Conservation (phyloP, 1,140 invertebrate species). For the Drosophila paulistorum region DNA sequence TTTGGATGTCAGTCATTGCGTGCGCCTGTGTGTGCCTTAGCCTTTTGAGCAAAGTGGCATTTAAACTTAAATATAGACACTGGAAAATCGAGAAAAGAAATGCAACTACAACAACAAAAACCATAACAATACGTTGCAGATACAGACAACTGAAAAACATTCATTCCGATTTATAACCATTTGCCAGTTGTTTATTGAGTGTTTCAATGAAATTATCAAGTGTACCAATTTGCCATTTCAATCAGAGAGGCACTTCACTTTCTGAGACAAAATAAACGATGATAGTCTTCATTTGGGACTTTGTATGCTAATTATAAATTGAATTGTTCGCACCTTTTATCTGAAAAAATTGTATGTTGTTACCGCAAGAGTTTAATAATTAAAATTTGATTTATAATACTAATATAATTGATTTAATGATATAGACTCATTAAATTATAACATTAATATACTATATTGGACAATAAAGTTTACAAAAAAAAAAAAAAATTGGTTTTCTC, state of each 20-base stretch:
- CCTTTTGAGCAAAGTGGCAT: slow-evolving; percentile 80
- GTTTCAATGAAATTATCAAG: slow-evolving; percentile 80
- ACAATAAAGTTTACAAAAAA: too few species aligned
- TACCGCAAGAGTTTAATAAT: too few species aligned
- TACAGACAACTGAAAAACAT: slow-evolving; percentile 25
- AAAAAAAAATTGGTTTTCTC: too few species aligned
- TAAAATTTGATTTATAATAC: too few species aligned
- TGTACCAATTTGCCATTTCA: slow-evolving; percentile 60
- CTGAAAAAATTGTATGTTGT: too few species aligned
- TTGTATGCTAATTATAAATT: background rate
- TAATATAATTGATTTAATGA: too few species aligned
- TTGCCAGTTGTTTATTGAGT: slow-evolving; percentile 74
- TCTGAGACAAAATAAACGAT: background rate
- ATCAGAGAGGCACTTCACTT: slow-evolving; percentile 24
- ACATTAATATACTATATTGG: too few species aligned
- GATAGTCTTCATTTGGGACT: background rate
- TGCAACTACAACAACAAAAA: background rate
- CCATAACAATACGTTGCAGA: background rate
- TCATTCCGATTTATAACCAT: slow-evolving; percentile 69
- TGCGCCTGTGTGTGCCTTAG: slow-evolving; percentile 48
- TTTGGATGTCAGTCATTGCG: slow-evolving; percentile 74
- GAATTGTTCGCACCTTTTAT: background rate
- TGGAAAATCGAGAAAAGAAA: slow-evolving; percentile 35
- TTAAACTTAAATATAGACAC: slow-evolving; percentile 81
- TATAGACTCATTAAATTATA: too few species aligned